A percentile compares a stretch with the other conserved stretches of the same genome.
Evolutionary conservation across 1,140 invertebrate genomes (phyloP).

Genomic region (Paracyclopina nana): DNA sequence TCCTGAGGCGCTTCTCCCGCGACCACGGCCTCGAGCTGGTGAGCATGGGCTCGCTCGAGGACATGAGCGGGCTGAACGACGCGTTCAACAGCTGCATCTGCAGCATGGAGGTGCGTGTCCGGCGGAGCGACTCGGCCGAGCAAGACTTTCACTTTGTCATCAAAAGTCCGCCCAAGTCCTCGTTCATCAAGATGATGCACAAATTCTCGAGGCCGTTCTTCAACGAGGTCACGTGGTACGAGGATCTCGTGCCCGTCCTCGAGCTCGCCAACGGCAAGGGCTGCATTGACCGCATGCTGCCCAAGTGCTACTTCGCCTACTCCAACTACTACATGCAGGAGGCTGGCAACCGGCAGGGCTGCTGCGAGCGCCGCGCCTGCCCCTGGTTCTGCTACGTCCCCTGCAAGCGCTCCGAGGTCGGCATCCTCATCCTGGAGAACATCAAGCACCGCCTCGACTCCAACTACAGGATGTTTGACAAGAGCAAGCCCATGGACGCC

Average conservation of each 20-base stretch:
- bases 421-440: constrained; percentile 7
- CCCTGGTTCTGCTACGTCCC: constrained; percentile 1
- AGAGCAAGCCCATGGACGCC: background rate
- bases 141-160: constrained; percentile 9
- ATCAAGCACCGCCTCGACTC: background rate
- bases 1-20: background rate
- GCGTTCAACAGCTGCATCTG: constrained; percentile 13
- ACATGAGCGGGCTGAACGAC: constrained; percentile 12
- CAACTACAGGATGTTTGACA: background rate
- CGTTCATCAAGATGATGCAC: constrained; percentile 5
- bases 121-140: background rate
- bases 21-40: constrained; percentile 3
- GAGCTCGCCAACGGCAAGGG: background rate
- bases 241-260: background rate
- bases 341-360: background rate
- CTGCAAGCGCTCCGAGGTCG: constrained; percentile 3
- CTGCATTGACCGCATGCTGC: background rate
- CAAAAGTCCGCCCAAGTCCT: constrained; percentile 8
- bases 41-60: background rate
- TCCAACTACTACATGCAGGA: background rate
- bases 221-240: constrained; percentile 14
- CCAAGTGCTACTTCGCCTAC: constrained; percentile 7
- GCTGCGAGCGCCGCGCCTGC: background rate
- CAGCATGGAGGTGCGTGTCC: background rate
- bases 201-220: constrained; percentile 8